Conservation (phyloP, 2,797 vertebrate species). For the Leptoclinus maculatus region DNA sequence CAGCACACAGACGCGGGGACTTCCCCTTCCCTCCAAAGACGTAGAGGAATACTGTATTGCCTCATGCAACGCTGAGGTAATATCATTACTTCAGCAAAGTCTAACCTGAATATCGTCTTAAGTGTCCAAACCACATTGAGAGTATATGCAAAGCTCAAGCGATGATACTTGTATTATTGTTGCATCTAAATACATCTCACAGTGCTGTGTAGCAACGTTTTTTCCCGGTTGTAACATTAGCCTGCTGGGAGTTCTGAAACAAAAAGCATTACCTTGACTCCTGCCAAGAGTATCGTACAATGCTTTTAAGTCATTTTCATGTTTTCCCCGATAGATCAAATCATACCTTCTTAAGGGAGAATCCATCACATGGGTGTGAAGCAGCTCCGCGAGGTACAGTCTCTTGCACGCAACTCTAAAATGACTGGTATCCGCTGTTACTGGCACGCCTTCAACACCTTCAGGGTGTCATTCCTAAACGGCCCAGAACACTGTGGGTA, state of each 20-base stretch:
- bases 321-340: conserved; percentile 59
- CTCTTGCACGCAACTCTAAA: conserved; percentile 73
- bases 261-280: conserved; percentile 30
- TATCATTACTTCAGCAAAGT: conserved; percentile 79
- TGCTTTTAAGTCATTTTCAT: conserved; percentile 55
- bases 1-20: conserved; percentile 80
- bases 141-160: conserved; percentile 41
- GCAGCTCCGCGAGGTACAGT: conserved; percentile 58
- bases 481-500: conserved; percentile 20
- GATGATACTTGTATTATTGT: conserved; percentile 32
- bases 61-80: conserved; percentile 83
- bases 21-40: conserved; percentile 83
- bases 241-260: conserved; percentile 41
- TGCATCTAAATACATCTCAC: conserved; percentile 50
- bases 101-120: conserved; percentile 69
- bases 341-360: conserved; percentile 64
- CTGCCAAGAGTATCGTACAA: conserved; percentile 60
- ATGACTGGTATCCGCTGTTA: conserved; percentile 54
- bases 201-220: conserved; percentile 22
- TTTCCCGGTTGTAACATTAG: conserved; percentile 46
- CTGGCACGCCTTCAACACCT: conserved; percentile 62
- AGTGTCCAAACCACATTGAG: conserved; percentile 51
- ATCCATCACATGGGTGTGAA: conserved; percentile 62
- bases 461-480: conserved; percentile 60
- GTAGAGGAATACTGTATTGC: conserved; percentile 80